Conservation (phyloP, 2,113 vertebrate genomes). For the Toxotes jaculatrix region DNA sequence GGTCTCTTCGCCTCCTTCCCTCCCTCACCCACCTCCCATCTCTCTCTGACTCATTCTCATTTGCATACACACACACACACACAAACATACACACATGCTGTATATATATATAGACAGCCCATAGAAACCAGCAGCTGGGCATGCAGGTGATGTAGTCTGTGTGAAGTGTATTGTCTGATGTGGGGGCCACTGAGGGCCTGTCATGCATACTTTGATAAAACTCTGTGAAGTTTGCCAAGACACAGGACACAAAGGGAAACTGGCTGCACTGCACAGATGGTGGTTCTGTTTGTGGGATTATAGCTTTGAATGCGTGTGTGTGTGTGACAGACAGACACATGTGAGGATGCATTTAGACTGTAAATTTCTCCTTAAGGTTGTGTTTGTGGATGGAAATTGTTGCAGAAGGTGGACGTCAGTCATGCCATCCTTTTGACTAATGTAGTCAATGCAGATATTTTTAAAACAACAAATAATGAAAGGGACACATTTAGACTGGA, state of each 20-base stretch:
- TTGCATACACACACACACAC: conserved; percentile 29
- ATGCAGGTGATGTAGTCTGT: conserved; percentile 41
- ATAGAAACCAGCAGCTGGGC: conserved; percentile 1
- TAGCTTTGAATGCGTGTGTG: not conserved
- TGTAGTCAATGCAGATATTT: not conserved
- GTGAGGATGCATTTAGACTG: not conserved
- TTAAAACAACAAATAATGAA: not conserved
- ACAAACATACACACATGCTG: not conserved
- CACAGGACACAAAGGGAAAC: conserved; percentile 35
- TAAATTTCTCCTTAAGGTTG: not conserved
- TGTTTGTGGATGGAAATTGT: not conserved
- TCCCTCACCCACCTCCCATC: not conserved
- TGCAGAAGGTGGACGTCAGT: not conserved
- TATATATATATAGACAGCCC: not conserved
- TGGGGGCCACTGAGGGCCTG: conserved; percentile 47
- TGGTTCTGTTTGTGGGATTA: conserved; percentile 31
- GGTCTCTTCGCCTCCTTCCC: conserved; percentile 23
- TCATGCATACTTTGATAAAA: conserved; percentile 57
- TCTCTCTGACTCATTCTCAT: conserved; percentile 24
- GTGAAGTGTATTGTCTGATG: conserved; percentile 48
- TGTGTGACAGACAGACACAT: not conserved
- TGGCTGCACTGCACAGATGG: conserved; percentile 45
- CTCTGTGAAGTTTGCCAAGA: conserved; percentile 55
- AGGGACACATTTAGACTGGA: not conserved
- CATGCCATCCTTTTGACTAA: not conserved